Evolutionary conservation across 2,888 invertebrate species (phyloP), one percentile per base, ranked within the genome.

Genomic region (Autographa gamma): DNA sequence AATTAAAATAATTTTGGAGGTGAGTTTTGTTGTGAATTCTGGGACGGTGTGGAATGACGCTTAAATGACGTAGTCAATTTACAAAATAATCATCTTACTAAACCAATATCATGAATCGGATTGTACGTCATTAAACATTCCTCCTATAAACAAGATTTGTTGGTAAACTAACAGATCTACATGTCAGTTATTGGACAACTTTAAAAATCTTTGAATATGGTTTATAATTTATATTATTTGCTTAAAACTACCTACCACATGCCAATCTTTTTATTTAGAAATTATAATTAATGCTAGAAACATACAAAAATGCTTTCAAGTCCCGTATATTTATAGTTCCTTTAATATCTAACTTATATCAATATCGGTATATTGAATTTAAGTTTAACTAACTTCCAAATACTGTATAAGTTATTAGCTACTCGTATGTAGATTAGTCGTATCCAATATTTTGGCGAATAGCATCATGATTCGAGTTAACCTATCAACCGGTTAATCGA

Each of bases 21-120:
- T 89, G 82, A 89, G 88, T 89, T 88, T 69, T 88, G 86, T 86
- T 86, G 82, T 86, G 80, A 82, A 82, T 85, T 79, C 75, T 83
- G 76, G 73, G 77, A 74, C 71, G 73, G 71, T 69, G 66, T 84
- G 77, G 80, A 84, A 83, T 86, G 85, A 83, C 79, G 82, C 75
- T 77, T 75, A 66, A 63, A 78, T 83, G 69, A 77, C 75, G 68
- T 73, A 69, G 73, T 77, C 58, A 67, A 85, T 85, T 86, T 84
- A 82, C 82, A 85, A 88, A 88, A 85, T 85, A 85, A 80, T 76
- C 71, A 72, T 76, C 71, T 66, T 67, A 70, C 56, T 66, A 41
- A 69, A 72, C 65, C 75, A 72, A 77, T 74, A 77, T 69, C 62
- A 54, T 64, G 63, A 62, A 41, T 66, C 67, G 56, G 65, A 66